Conservation (phyloP, 2,797 vertebrate species). For the Antrozous pallidus region DNA sequence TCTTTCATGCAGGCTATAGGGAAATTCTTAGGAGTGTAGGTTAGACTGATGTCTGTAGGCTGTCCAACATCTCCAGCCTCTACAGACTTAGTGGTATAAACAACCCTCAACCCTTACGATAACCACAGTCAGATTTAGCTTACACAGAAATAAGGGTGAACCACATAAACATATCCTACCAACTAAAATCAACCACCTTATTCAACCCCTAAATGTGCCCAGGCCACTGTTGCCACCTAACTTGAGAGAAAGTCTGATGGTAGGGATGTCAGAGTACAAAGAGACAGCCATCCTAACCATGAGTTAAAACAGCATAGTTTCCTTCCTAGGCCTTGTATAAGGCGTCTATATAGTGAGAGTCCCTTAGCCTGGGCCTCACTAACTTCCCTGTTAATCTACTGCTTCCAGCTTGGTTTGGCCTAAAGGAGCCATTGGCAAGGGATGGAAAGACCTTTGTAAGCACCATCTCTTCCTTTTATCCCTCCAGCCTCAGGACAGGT, state of each 20-base stretch:
- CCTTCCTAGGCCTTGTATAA: not conserved
- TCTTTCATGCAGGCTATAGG: not conserved
- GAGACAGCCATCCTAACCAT: not conserved
- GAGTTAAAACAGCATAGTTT: not conserved
- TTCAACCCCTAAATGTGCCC: not conserved
- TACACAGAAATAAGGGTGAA: not conserved
- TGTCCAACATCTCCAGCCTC: not conserved
- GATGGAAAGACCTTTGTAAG: not conserved
- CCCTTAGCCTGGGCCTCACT: not conserved
- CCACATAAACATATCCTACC: not conserved
- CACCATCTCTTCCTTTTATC: not conserved
- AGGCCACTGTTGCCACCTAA: too few relatives aligned
- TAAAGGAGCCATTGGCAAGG: not conserved
- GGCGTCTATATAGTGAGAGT: not conserved
- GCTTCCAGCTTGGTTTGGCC: not conserved
- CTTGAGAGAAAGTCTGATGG: not conserved
- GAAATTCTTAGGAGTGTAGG: not conserved
- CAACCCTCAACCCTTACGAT: not conserved
- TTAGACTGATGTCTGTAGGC: not conserved
- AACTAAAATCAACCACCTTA: not conserved
- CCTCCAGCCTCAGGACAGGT: not conserved
- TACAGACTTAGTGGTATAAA: fast-evolving
- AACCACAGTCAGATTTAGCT: not conserved
- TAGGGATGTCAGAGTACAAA: not conserved
- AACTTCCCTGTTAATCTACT: not conserved